These are phyloP conservation scores for Hippotragus niger DNA, from an alignment of 2,113 vertebrate genomes.

Conservation along the genomic window DNA sequence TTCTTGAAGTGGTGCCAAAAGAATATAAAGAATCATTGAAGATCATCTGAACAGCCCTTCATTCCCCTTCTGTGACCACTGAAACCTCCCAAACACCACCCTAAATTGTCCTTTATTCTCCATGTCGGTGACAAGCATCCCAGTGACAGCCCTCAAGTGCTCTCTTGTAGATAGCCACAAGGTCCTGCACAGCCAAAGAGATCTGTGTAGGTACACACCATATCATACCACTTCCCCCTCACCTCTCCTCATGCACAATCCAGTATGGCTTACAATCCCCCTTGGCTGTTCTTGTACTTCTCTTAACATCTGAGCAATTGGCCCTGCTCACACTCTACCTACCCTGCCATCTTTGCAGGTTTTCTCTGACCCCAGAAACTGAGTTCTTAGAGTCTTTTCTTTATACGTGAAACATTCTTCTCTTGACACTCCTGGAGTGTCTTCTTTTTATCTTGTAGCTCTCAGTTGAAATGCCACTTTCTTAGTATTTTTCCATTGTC, in stretches of 20 bases:
- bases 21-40: not conserved
- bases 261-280: too few species aligned
- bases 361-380: not conserved
- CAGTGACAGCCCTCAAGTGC: not conserved
- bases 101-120: not conserved
- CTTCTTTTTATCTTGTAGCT: not conserved
- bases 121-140: fast-evolving
- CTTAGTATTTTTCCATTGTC: not conserved
- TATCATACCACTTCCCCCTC: not conserved
- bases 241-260: not conserved
- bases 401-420: not conserved
- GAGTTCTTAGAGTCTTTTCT: not conserved
- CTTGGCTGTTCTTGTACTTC: too few species aligned
- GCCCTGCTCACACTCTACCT: not conserved
- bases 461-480: not conserved
- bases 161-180: not conserved
- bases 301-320: not conserved
- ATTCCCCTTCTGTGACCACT: not conserved
- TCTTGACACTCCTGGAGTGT: not conserved
- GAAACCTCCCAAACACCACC: not conserved
- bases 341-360: fast-evolving
- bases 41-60: not conserved
- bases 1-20: not conserved
- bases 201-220: not conserved
- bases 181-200: not conserved